A percentile compares a stretch with the other conserved stretches of the same genome.
phyloP scores from a whole-genome alignment of 2,797 vertebrate genomes.

The Micromesistius poutassou region DNA sequence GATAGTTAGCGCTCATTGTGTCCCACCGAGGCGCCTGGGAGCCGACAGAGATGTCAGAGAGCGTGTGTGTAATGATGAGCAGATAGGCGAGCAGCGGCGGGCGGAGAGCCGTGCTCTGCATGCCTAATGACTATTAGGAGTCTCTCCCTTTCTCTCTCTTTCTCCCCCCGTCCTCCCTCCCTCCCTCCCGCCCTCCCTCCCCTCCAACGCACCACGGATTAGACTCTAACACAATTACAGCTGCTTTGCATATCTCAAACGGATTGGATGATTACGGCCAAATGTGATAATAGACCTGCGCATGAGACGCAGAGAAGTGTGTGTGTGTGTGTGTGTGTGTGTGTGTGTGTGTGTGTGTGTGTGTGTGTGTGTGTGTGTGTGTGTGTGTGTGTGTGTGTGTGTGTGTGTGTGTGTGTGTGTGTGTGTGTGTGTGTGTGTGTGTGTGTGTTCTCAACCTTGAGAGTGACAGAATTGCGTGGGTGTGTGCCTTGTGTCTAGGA shows the following conservation, averaged over 20 bases:
- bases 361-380: not conserved
- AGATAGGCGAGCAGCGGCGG: slow-evolving; percentile 39
- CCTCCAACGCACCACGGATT: slow-evolving; percentile 59
- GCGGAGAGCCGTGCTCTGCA: slow-evolving; percentile 59
- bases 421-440: not conserved
- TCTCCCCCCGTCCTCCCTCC: not conserved
- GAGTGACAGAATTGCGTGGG: not conserved
- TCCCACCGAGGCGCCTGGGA: slow-evolving; percentile 55
- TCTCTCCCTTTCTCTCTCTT: too few relatives aligned
- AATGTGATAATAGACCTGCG: slow-evolving; percentile 68
- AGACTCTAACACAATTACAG: slow-evolving; percentile 73
- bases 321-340: not conserved
- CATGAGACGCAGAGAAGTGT: slow-evolving; percentile 45
- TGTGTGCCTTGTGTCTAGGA: not conserved
- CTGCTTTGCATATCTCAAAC: slow-evolving; percentile 73
- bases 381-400: not conserved
- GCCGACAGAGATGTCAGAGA: slow-evolving; percentile 57
- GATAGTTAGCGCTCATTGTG: slow-evolving; percentile 44
- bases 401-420: not conserved
- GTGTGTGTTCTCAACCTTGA: not conserved
- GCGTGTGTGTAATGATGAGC: slow-evolving; percentile 62
- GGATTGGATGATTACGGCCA: slow-evolving; percentile 71
- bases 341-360: not conserved
- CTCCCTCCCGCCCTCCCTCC: not conserved
- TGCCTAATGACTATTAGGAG: slow-evolving; percentile 54